phyloP scores from a whole-genome alignment of 2,113 vertebrate genomes.

The Spea bombifrons region DNA sequence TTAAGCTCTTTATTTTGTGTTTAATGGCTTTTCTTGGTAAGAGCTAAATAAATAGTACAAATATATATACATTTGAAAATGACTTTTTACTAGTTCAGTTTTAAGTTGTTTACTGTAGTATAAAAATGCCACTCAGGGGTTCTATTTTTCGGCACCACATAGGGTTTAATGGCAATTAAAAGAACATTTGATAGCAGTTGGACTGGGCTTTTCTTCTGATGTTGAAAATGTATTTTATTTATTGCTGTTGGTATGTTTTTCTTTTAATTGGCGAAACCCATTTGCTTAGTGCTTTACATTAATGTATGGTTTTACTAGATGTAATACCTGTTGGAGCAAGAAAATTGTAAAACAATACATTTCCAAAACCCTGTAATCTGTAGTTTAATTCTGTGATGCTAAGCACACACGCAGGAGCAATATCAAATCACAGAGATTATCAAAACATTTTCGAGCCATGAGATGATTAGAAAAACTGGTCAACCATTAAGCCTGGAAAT shows the following conservation, averaged over 20 bases:
- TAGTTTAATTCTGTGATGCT: not conserved
- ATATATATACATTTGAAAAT: slow-evolving; percentile 23
- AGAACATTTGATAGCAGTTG: not conserved
- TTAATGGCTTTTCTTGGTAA: slow-evolving; percentile 7
- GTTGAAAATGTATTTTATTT: too few species aligned
- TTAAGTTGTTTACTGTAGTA: slow-evolving; percentile 16
- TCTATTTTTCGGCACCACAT: not conserved
- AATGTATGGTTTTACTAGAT: too few species aligned
- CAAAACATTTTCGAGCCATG: too few species aligned
- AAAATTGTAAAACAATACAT: not conserved
- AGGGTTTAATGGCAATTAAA: not conserved
- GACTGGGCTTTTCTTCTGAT: not conserved
- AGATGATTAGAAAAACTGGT: too few species aligned
- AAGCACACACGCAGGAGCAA: too few species aligned
- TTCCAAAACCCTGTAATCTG: not conserved
- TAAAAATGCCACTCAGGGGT: not conserved
- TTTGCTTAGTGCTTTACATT: too few species aligned
- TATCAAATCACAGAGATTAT: too few species aligned
- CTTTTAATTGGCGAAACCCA: too few species aligned
- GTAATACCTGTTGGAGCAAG: too few species aligned
- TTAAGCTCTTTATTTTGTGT: slow-evolving; percentile 11
- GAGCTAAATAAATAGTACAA: slow-evolving; percentile 8
- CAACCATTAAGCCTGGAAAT: too few species aligned
- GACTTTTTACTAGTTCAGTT: slow-evolving; percentile 24
- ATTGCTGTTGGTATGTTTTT: too few species aligned